Evolutionary conservation across 2,888 invertebrate species (phyloP), one percentile per base, ranked within the genome.

Genomic region (Schrankia costaestrigalis): DNA sequence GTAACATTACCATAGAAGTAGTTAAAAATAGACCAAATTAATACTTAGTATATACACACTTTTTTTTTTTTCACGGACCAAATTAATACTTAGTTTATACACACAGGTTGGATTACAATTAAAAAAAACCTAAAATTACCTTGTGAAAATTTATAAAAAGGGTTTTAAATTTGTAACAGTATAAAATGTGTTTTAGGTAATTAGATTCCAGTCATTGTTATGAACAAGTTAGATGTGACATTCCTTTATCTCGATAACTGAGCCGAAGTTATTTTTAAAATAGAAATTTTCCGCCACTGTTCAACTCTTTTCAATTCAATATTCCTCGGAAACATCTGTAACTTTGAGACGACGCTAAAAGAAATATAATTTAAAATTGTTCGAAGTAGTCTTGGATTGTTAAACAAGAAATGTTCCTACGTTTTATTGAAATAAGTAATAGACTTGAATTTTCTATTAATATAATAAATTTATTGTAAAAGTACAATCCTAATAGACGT

Each of bases 151-250:
- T n/a, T n/a, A n/a, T n/a, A n/a, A n/a, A n/a, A n/a, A n/a, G n/a
- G n/a, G n/a, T n/a, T n/a, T n/a, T n/a, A n/a, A n/a, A n/a, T n/a
- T n/a, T n/a, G n/a, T n/a, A n/a, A n/a, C 8, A 12, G 3, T 13
- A 26, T 6, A 4, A 15, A 15, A 26, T 15, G 14, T 2, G 3
- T 15, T 26, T 7, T 5, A 26, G 5, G 13, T 15, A 15, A 8
- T 10, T 6, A 11, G 25, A 42, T 51, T 35, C 31, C 31, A 43
- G 24, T 31, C 19, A 13, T 26, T 30, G 34, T 41, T 35, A 49
- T 34, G 35, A 43, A 53, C 35, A 40, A 42, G 41, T 41, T 29
- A 35, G 35, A 45, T 47, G 49, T 52, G 52, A 55, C 50, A 46
- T 55, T 48, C 46, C 49, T 47, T 61, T 61, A 61, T 41, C 34